Conservation (phyloP, 2,888 invertebrate genomes). For the Anaspis maculata region DNA sequence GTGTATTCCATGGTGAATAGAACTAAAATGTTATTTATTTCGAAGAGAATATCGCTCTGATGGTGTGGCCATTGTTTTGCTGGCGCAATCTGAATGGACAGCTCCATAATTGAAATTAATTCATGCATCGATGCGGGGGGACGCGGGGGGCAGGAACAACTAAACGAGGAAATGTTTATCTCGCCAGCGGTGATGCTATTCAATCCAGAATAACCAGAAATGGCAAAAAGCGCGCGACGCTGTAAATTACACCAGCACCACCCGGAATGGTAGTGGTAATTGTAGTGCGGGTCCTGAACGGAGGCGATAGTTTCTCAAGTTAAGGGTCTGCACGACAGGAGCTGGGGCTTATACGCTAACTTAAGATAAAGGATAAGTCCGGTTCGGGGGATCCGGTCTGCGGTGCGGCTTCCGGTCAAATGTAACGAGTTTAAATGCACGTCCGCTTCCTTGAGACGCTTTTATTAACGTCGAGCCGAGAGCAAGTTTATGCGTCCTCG, state of each 20-base stretch:
- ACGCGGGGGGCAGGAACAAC: no score
- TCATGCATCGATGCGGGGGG: slow-evolving; percentile 25
- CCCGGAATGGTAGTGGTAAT: slow-evolving; percentile 20
- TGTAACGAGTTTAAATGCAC: slow-evolving; percentile 18
- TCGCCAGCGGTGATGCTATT: slow-evolving; percentile 2
- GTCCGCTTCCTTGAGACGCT: slow-evolving; percentile 13
- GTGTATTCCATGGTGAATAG: slow-evolving; percentile 21
- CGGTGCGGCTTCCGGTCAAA: slow-evolving; percentile 36
- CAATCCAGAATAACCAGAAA: slow-evolving; percentile 3
- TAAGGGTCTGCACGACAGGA: slow-evolving; percentile 22
- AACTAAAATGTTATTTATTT: slow-evolving; percentile 32
- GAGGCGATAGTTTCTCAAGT: slow-evolving; percentile 24
- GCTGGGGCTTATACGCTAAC: slow-evolving; percentile 20
- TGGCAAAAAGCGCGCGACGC: no score
- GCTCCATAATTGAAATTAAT: slow-evolving; percentile 38
- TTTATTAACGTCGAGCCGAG: no score
- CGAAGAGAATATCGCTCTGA: slow-evolving; percentile 28
- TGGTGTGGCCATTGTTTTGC: slow-evolving; percentile 36
- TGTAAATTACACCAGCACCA: no score
- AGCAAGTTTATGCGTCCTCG: no score
- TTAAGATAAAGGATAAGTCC: slow-evolving; percentile 33
- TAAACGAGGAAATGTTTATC: slow-evolving; percentile 25
- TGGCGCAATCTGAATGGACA: slow-evolving; percentile 32
- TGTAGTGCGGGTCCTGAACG: no score
- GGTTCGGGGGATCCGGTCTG: slow-evolving; percentile 29